Conservation (phyloP, 2,888 invertebrate species). For the Eulithis testata region DNA sequence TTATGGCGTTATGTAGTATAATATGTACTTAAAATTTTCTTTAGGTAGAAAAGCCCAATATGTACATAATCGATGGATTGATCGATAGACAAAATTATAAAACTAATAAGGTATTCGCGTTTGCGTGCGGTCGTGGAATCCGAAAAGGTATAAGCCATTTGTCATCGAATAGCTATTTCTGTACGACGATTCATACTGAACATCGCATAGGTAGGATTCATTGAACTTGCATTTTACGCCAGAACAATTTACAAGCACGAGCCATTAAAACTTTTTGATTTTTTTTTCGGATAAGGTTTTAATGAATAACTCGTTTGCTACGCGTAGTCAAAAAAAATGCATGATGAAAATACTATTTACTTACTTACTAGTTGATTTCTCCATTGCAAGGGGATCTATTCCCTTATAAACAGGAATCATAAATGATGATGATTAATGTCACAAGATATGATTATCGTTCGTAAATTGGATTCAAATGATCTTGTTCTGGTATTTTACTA, state of each 20-base stretch:
- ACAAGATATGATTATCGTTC: too few relatives aligned
- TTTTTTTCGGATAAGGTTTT: slow-evolving; percentile 7
- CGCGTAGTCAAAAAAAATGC: too few relatives aligned
- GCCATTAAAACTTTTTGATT: slow-evolving; percentile 22
- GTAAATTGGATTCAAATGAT: too few relatives aligned
- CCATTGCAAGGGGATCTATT: too few relatives aligned
- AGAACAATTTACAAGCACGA: slow-evolving; percentile 15
- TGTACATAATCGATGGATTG: not conserved
- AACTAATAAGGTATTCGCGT: not conserved
- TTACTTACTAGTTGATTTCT: too few relatives aligned
- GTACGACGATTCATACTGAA: slow-evolving; percentile 20
- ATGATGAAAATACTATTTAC: too few relatives aligned
- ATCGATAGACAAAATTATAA: not conserved
- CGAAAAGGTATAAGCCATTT: slow-evolving; percentile 24
- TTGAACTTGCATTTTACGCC: slow-evolving; percentile 40
- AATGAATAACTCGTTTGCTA: not conserved
- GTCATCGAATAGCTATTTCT: slow-evolving; percentile 40
- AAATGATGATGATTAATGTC: too few relatives aligned
- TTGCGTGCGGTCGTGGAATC: not conserved
- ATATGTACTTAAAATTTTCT: too few relatives aligned
- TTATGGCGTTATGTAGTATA: too few relatives aligned
- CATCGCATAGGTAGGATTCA: slow-evolving; percentile 31
- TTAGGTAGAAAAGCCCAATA: too few relatives aligned
- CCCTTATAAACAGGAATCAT: too few relatives aligned
- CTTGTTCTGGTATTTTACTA: too few relatives aligned